Base-by-base conservation (phyloP, 2,113 vertebrate genomes). In the Miniopterus natalensis region DNA sequence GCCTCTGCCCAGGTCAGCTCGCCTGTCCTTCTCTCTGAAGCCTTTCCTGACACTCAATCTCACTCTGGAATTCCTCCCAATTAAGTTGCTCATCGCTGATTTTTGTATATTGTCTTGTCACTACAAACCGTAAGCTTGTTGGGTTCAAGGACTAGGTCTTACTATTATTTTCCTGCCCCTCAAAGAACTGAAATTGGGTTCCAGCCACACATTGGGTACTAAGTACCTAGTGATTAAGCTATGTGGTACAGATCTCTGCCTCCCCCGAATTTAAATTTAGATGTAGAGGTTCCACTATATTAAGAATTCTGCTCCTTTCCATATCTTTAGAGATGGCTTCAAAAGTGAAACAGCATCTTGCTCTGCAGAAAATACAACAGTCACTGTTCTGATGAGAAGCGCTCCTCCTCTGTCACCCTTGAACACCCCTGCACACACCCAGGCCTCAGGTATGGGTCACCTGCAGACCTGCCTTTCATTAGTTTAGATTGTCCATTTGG, bases 381-480 rank as follows among this genome's bases (percentile, higher is more conserved):
- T 40, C 47, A 93, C 20, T 8, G 6, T 8, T 17, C 29, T 12
- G 25, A 1, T 0, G 17, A 59, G 63, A 21, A 31, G 8, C 1
- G 7, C 8, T 42, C 13, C 23, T 11, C 47, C 40, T 36, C 15
- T 1, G 1, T 45, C 66, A 55, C 23, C 27, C 45, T 42, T 2
- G 4, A 45, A 27, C 23, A 17, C 23, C 0, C 1, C 7, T 4
- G 29, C 9, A 31, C 53, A 93, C 20, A 11, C 7, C 1, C 36
- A 5, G 13, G 12, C 61, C 80, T 36, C 27, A 53, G 63, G n/a
- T 31, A 42, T 0, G 0, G 15, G n/a, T 36, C 36, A 42, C 59
- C n/a, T 12, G 9, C 0, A 23, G 45, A 9, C n/a, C 10, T 1
- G 6, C 15, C 78, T 7, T 63, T 61, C 49, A 0, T 57, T 45